phyloP scores from a whole-genome alignment of 2,113 vertebrate genomes.

The human region GRCh38 chr3:114200001-114200500 shows the following conservation, averaged over 20 bases:
- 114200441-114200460: constrained; percentile 19
- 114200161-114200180: constrained; percentile 29
- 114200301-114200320: constrained; percentile 45
- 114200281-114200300: constrained; percentile 41
- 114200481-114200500: constrained; percentile 18
- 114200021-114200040: constrained; percentile 37
- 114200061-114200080: neutral
- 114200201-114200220: constrained; percentile 17
- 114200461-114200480: constrained; percentile 26
- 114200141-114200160: constrained; percentile 48
- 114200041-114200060: constrained; percentile 31
- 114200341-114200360: neutral
- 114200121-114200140: constrained; percentile 21
- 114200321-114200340: constrained; percentile 25
- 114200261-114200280: neutral
- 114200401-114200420: neutral
- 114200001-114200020: neutral
- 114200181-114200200: neutral
- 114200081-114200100: constrained; percentile 30
- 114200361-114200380: constrained; percentile 25
- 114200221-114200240: constrained; percentile 12
- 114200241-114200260: constrained; percentile 42
- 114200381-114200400: constrained; percentile 4
- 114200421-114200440: neutral
- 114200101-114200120: neutral